Evolutionary conservation across 2,113 vertebrate species (phyloP).

Genomic region (Cyphomyrus discorhynchus): DNA sequence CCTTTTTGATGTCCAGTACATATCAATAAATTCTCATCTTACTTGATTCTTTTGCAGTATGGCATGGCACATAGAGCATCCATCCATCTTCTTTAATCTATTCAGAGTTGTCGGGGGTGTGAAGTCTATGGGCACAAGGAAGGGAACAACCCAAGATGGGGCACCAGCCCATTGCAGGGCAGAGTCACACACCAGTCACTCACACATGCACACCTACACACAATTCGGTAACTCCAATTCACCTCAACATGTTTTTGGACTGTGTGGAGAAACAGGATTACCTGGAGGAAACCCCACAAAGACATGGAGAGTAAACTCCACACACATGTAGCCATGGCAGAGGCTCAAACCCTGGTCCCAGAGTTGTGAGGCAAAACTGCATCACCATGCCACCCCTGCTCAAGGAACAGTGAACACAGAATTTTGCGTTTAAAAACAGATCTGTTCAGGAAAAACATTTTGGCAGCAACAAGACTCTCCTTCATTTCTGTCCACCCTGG

Average conservation of each 20-base stretch:
- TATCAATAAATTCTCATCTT: conserved; percentile 33
- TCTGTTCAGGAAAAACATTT: too few species aligned
- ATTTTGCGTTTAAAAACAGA: too few species aligned
- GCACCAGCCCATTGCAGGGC: not conserved
- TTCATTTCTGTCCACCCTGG: too few species aligned
- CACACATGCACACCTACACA: not conserved
- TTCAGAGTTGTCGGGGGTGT: not conserved
- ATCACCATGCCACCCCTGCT: not conserved
- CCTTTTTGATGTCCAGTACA: conserved; percentile 36
- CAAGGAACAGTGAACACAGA: not conserved
- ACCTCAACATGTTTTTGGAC: not conserved
- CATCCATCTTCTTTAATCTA: not conserved
- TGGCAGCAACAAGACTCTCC: too few species aligned
- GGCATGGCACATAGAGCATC: not conserved
- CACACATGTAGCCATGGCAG: not conserved
- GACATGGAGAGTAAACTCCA: not conserved
- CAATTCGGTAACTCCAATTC: not conserved
- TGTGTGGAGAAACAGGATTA: not conserved
- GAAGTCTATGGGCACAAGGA: not conserved
- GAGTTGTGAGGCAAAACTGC: not conserved
- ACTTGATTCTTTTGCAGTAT: conserved; percentile 28
- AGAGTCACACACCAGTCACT: not conserved
- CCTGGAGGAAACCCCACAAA: not conserved
- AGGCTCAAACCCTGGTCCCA: not conserved
- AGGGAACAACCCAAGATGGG: not conserved